Evolutionary conservation across 2,113 vertebrate genomes (phyloP).

Genomic region (Crocuta crocuta): DNA sequence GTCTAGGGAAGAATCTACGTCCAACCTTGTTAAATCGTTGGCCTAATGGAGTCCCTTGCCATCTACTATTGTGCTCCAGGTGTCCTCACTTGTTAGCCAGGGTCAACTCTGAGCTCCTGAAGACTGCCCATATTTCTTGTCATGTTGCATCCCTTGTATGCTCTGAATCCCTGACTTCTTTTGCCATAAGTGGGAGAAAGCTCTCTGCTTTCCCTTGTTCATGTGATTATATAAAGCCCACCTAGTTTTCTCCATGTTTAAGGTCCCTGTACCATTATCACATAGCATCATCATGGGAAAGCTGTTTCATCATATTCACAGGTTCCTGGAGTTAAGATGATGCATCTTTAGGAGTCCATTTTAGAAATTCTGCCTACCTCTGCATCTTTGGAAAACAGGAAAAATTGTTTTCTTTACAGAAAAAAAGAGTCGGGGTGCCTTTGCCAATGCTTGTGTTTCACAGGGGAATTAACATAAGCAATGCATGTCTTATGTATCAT

Average conservation of each 20-base stretch:
- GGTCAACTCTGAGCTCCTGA: background rate
- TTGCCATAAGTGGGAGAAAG: background rate
- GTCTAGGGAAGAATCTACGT: background rate
- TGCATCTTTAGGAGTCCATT: background rate
- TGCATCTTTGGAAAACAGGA: background rate
- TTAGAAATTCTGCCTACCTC: background rate
- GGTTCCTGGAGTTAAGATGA: background rate
- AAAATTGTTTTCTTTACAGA: background rate
- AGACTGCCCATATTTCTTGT: background rate
- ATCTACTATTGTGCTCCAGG: background rate
- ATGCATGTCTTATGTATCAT: background rate
- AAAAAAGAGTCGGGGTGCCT: background rate
- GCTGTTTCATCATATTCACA: background rate
- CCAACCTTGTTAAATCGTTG: background rate
- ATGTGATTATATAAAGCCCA: background rate
- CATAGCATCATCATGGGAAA: background rate
- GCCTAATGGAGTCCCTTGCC: background rate
- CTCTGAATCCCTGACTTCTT: background rate
- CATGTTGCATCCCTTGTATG: no score
- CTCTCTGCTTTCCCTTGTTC: background rate
- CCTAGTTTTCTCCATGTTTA: background rate
- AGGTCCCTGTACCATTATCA: background rate
- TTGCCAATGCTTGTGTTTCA: background rate
- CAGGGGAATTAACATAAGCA: background rate
- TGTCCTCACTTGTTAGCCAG: background rate